phyloP scores from a whole-genome alignment of 2,113 vertebrate genomes.

The Tachysurus vachellii region DNA sequence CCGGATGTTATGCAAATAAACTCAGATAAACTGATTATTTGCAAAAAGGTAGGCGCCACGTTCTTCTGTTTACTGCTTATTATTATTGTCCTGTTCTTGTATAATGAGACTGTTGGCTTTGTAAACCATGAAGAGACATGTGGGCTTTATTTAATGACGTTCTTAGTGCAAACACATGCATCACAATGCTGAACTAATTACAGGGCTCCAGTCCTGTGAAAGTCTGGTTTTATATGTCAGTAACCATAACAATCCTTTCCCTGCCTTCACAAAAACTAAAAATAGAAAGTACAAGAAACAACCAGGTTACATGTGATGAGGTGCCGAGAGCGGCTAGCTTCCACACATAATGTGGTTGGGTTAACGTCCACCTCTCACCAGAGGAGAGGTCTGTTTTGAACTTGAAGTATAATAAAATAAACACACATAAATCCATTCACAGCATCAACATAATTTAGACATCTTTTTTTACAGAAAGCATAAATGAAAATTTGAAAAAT shows the following conservation, averaged over 20 bases:
- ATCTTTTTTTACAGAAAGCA: no score
- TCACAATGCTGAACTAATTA: background rate
- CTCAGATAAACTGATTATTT: background rate
- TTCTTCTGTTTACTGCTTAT: background rate
- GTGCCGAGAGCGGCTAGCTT: no score
- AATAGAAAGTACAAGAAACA: background rate
- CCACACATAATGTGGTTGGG: background rate
- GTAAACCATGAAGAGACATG: background rate
- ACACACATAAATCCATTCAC: background rate
- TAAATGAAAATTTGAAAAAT: background rate
- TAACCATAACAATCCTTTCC: background rate
- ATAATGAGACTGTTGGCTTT: background rate
- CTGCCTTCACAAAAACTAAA: background rate
- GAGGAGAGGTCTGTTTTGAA: background rate
- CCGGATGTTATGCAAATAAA: background rate
- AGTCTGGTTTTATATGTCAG: background rate
- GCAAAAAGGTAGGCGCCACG: background rate
- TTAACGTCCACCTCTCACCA: background rate
- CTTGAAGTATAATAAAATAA: background rate
- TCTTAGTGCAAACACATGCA: background rate
- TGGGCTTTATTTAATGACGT: background rate
- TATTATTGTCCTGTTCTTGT: background rate
- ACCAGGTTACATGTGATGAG: background rate
- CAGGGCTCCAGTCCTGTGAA: background rate
- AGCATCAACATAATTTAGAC: background rate